These are phyloP conservation scores for Takifugu rubripes DNA, from an alignment of 2,797 vertebrate genomes.

Conservation along the genomic window DNA sequence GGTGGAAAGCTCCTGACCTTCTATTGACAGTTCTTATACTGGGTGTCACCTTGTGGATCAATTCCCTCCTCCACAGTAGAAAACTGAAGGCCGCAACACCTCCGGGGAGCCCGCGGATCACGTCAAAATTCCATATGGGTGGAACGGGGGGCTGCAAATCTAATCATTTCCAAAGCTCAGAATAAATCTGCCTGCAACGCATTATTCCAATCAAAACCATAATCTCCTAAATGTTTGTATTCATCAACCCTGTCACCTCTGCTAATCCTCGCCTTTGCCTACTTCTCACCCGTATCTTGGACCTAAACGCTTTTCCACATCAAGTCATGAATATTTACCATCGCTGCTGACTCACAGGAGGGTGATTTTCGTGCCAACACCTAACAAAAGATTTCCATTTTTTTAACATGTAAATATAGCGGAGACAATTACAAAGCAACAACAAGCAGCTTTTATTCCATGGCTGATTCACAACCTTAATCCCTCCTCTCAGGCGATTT, in stretches of 20 bases:
- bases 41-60: constrained; percentile 79
- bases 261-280: constrained; percentile 67
- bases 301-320: constrained; percentile 63
- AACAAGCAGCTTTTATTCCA: constrained; percentile 72
- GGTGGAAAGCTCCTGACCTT: constrained; percentile 67
- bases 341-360: constrained; percentile 62
- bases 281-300: constrained; percentile 58
- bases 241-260: constrained; percentile 75
- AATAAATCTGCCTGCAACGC: constrained; percentile 72
- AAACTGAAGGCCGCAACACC: constrained; percentile 67
- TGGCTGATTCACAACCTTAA: constrained; percentile 70
- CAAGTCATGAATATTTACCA: constrained; percentile 74
- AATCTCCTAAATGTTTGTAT: constrained; percentile 80
- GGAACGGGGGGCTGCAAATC: constrained; percentile 45
- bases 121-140: constrained; percentile 67
- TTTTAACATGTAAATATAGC: constrained; percentile 74
- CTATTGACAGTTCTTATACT: constrained; percentile 76
- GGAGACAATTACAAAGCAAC: constrained; percentile 75
- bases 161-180: constrained; percentile 61
- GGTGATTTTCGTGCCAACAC: constrained; percentile 61
- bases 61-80: constrained; percentile 61
- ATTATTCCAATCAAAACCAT: constrained; percentile 77
- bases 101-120: constrained; percentile 50
- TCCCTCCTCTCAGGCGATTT: constrained; percentile 73
- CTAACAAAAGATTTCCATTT: constrained; percentile 71